Conservation (phyloP, 1,140 invertebrate species). For the Cylas formicarius region DNA sequence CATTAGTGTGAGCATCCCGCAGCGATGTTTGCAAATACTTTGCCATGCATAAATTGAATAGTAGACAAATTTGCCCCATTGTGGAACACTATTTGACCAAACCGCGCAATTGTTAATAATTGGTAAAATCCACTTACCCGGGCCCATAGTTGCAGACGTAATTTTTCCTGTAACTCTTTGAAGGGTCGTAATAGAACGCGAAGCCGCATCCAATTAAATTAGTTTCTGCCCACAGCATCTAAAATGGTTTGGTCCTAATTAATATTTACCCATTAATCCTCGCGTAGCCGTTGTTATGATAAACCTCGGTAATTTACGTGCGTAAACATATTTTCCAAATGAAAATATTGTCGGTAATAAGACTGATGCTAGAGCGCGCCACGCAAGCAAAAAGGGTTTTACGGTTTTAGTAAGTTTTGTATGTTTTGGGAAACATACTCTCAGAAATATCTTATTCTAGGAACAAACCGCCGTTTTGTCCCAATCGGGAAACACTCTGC, state of each 20-base stretch:
- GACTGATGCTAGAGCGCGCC: too few species aligned
- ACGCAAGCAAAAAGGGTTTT: too few species aligned
- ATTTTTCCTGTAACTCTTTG: conserved; percentile 66
- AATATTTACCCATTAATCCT: neutral
- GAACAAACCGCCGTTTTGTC: too few species aligned
- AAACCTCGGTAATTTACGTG: too few species aligned
- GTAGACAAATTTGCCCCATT: neutral
- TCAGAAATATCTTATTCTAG: too few species aligned
- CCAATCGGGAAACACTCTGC: too few species aligned
- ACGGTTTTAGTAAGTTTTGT: too few species aligned
- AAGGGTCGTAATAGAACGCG: conserved; percentile 65
- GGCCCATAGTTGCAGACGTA: conserved; percentile 84
- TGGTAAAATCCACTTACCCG: conserved; percentile 49
- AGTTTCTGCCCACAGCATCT: conserved; percentile 75
- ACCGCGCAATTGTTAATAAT: neutral
- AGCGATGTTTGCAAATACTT: neutral
- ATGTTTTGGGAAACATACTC: too few species aligned
- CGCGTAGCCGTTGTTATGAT: neutral
- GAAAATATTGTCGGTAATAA: too few species aligned
- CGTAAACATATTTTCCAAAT: too few species aligned
- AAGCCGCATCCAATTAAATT: conserved; percentile 74
- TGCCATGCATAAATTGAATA: neutral
- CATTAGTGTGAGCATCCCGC: neutral
- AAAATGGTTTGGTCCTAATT: conserved; percentile 31
- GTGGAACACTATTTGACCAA: neutral